Percentiles rank a stretch among this genome's conserved stretches.
Conservation (phyloP, 2,888 invertebrate genomes). For the Cyclophora punctaria region DNA sequence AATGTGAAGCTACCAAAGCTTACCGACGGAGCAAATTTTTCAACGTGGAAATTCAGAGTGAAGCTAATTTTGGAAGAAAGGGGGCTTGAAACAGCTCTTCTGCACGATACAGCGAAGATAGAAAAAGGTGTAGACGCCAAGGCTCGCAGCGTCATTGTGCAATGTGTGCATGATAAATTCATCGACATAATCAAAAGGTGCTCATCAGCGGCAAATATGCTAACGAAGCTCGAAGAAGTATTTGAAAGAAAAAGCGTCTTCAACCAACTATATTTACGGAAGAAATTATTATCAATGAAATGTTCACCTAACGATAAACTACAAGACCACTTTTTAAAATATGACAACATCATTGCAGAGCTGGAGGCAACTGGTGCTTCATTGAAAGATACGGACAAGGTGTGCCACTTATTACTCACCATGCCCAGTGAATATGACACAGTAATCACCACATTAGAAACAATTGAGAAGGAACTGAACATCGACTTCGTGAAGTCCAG, state of each 20-base stretch:
- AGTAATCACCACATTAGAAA: slow-evolving; percentile 3
- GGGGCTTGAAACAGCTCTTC: not conserved
- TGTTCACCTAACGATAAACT: not conserved
- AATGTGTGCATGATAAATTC: slow-evolving; percentile 9
- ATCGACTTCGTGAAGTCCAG: slow-evolving; percentile 1
- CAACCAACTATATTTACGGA: slow-evolving; percentile 6
- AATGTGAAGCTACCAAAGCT: not conserved
- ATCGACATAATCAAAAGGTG: slow-evolving; percentile 10
- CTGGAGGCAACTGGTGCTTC: slow-evolving; percentile 3
- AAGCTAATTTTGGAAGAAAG: not conserved
- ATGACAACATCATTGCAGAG: slow-evolving; percentile 4
- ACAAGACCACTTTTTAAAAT: slow-evolving; percentile 4
- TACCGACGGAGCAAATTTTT: not conserved
- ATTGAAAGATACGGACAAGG: slow-evolving; percentile 7
- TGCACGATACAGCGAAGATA: not conserved
- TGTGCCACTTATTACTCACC: slow-evolving; percentile 5
- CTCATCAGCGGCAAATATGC: slow-evolving; percentile 9
- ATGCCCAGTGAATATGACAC: slow-evolving; percentile 2
- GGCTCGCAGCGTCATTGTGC: slow-evolving; percentile 3
- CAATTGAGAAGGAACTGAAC: not conserved
- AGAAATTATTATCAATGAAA: slow-evolving; percentile 4
- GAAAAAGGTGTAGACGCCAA: not conserved
- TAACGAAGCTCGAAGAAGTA: not conserved
- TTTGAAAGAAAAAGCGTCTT: slow-evolving; percentile 13
- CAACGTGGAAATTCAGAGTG: not conserved